Base-by-base conservation (phyloP, 2,797 vertebrate genomes). In the Sebastes matsubarae region DNA sequence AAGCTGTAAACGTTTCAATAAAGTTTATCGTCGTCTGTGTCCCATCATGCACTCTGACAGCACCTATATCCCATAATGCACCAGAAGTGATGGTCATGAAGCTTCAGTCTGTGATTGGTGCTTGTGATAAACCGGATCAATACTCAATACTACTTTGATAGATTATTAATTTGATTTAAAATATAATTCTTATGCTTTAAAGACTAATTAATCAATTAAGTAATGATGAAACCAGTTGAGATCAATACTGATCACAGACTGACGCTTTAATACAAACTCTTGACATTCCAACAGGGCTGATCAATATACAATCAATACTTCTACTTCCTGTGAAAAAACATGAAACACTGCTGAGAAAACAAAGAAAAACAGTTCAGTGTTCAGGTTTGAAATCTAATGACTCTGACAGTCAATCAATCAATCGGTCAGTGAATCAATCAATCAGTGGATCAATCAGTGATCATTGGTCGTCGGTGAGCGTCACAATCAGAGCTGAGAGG, bases 31-130 rank as follows among this genome's bases (percentile, higher is more conserved):
- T 30, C 1, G 3, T 72, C 68, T 20, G 71, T 82, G 67, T 80
- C 80, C 83, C 83, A 83, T 75, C 60, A 83, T 87, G 79, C 81
- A 77, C 55, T 68, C 58, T 65, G n/a, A 30, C 27, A 75, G 18
- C 25, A 66, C 50, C 2, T 34, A 11, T 1, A 3, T 68, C 81
- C 75, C 68, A 80, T 24, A 38, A 77, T 72, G 77, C 77, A 82
- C 58, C 67, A 70, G 50, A 25, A 42, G 29, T 38, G 29, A 5
- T 32, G 30, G 4, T 70, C 16, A 29, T 16, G 68, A 69, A 68
- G 38, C 16, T 12, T 38, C 54, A 57, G 54, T 58, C 68, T 50
- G 64, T n/a, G 42, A 50, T 67, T n/a, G 16, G 61, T 63, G 29
- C 30, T 34, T 6, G 61, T 52, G 29, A 30, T 67, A 20, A 67